These are phyloP conservation scores for Hafferia zeledoni DNA, from an alignment of 2,797 vertebrate species.

Conservation along the genomic window DNA sequence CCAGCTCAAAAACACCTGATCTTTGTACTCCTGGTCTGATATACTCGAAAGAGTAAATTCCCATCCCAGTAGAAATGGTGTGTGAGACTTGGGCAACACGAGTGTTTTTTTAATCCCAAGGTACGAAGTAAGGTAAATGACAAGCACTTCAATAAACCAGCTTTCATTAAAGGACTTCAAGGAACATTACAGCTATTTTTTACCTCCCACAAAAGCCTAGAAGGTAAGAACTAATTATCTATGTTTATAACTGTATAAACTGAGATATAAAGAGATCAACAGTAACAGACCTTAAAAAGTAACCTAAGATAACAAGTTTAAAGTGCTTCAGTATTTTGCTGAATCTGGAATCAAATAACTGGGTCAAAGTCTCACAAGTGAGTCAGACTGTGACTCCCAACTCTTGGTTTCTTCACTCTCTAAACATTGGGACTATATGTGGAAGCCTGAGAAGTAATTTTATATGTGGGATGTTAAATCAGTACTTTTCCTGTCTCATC, in stretches of 20 bases:
- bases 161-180: conserved; percentile 23
- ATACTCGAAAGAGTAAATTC: not conserved
- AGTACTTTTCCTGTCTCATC: conserved; percentile 61
- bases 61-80: not conserved
- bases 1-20: not conserved
- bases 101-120: not conserved
- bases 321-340: conserved; percentile 64
- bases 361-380: conserved; percentile 68
- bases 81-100: not conserved
- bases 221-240: conserved; percentile 62
- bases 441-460: conserved; percentile 59
- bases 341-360: conserved; percentile 62
- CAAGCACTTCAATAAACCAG: not conserved
- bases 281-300: conserved; percentile 64
- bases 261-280: conserved; percentile 52
- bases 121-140: not conserved
- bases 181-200: conserved; percentile 41
- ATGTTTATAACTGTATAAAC: conserved; percentile 53
- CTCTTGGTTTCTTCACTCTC: conserved; percentile 27
- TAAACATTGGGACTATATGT: conserved; percentile 60
- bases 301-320: conserved; percentile 57
- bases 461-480: conserved; percentile 55
- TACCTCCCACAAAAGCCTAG: conserved; percentile 45
- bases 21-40: not conserved
- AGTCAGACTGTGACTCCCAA: conserved; percentile 47